Evolutionary conservation across 2,888 invertebrate genomes (phyloP).

Genomic region (Thereva nobilitata): DNA sequence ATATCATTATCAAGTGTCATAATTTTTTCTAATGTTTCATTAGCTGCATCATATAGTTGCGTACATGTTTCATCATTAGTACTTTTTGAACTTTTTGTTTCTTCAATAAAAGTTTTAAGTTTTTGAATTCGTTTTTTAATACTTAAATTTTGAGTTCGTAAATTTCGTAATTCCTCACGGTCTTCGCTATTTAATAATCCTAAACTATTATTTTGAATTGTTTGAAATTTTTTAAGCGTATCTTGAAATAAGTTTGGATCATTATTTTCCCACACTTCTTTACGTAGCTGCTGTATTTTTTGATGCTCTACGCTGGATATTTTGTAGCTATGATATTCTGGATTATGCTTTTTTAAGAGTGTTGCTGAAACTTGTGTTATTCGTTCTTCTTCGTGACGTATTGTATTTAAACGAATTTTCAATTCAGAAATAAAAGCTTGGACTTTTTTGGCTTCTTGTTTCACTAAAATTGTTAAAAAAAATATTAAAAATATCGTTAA

Average conservation of each 20-base stretch:
- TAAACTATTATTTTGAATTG: too few species aligned
- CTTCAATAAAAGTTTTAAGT: too few species aligned
- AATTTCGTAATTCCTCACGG: too few species aligned
- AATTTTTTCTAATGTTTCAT: slow-evolving; percentile 17
- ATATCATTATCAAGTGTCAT: slow-evolving; percentile 19
- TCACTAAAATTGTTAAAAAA: not conserved
- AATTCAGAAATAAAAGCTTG: slow-evolving; percentile 5
- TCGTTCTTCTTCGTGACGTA: slow-evolving; percentile 17
- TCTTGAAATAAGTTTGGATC: too few species aligned
- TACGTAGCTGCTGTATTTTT: slow-evolving; percentile 15
- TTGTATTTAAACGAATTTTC: not conserved
- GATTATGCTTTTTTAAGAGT: slow-evolving; percentile 15
- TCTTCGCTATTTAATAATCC: too few species aligned
- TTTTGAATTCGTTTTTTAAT: too few species aligned
- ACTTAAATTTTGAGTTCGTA: too few species aligned
- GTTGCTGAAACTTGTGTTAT: slow-evolving; percentile 15
- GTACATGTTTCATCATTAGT: slow-evolving; percentile 8
- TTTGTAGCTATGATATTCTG: not conserved
- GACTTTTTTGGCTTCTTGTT: slow-evolving; percentile 29
- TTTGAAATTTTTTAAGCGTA: too few species aligned
- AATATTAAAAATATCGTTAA: not conserved
- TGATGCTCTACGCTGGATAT: not conserved
- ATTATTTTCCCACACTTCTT: slow-evolving; percentile 20
- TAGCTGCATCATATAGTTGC: slow-evolving; percentile 13
- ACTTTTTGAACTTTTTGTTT: too few species aligned